A percentile compares a stretch with the other conserved stretches of the same genome.
Evolutionary conservation across 2,113 vertebrate species (phyloP).

Genomic region (Amphiprion ocellaris): DNA sequence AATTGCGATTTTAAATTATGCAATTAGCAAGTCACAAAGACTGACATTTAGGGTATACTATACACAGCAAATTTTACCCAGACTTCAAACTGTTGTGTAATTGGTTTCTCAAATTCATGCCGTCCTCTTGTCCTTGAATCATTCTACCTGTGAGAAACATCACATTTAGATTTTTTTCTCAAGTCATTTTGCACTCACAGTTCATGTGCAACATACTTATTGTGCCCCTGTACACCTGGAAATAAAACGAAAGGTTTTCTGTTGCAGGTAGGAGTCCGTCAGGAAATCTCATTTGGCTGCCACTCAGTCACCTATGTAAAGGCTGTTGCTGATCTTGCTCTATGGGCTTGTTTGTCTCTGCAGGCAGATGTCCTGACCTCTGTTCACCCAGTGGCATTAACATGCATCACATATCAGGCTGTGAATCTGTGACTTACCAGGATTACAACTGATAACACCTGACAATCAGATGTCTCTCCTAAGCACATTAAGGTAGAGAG

Average conservation of each 20-base stretch:
- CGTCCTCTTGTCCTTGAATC: too few relatives aligned
- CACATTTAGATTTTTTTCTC: too few relatives aligned
- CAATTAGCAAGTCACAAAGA: too few relatives aligned
- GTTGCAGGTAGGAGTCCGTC: conserved; percentile 14
- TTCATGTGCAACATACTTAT: neutral
- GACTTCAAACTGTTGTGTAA: too few relatives aligned
- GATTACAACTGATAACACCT: conserved; percentile 26
- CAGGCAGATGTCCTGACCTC: neutral
- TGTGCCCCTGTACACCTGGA: neutral
- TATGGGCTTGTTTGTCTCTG: conserved; percentile 24
- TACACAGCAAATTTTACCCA: too few relatives aligned
- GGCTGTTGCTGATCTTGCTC: conserved; percentile 1
- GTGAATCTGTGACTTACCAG: conserved; percentile 3
- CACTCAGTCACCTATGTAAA: conserved; percentile 4
- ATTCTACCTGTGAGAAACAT: too few relatives aligned
- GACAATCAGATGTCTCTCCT: neutral
- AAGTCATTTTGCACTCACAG: neutral
- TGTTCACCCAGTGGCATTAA: conserved; percentile 16
- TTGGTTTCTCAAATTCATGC: too few relatives aligned
- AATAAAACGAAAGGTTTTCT: conserved; percentile 16
- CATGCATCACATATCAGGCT: conserved; percentile 27
- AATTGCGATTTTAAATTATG: too few relatives aligned
- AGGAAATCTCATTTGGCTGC: conserved; percentile 3
- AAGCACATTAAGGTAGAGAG: conserved; percentile 10
- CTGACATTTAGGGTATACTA: too few relatives aligned